Percentiles rank a stretch among this genome's conserved stretches.
These are phyloP conservation scores for Apolygus lucorum DNA, from an alignment of 1,140 invertebrate genomes.

Conservation along the genomic window DNA sequence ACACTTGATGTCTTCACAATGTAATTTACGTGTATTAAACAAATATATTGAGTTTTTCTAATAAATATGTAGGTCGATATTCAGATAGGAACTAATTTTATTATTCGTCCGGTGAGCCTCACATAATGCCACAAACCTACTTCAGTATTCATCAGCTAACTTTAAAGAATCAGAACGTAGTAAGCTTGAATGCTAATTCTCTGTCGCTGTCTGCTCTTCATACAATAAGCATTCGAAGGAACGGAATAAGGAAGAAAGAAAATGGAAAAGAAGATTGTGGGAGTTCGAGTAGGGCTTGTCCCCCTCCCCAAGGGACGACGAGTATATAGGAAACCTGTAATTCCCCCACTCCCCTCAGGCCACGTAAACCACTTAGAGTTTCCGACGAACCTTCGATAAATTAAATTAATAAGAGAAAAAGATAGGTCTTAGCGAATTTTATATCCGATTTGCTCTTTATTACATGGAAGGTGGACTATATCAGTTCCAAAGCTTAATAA, in stretches of 20 bases:
- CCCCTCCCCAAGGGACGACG: not conserved
- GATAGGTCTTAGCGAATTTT: conserved; percentile 1
- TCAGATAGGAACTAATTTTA: too few species aligned
- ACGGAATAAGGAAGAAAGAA: not conserved
- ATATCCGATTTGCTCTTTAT: not conserved
- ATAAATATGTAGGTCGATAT: too few species aligned
- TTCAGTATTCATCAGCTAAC: too few species aligned
- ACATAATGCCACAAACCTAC: too few species aligned
- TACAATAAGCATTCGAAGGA: too few species aligned
- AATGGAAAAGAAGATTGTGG: not conserved
- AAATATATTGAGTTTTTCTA: too few species aligned
- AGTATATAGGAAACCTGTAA: conserved; percentile 20
- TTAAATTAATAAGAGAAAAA: conserved; percentile 23
- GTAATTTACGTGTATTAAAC: too few species aligned
- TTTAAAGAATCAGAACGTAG: too few species aligned
- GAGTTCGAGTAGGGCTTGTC: not conserved
- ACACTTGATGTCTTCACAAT: too few species aligned
- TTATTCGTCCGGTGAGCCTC: too few species aligned
- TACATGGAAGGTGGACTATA: not conserved
- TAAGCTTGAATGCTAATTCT: too few species aligned
- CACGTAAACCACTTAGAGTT: conserved; percentile 20
- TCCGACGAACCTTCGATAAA: not conserved
- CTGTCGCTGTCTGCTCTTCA: too few species aligned
- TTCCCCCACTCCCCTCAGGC: not conserved
- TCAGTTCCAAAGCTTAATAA: not conserved